Conservation (phyloP, 2,113 vertebrate genomes). For the Spea multiplicata region DNA sequence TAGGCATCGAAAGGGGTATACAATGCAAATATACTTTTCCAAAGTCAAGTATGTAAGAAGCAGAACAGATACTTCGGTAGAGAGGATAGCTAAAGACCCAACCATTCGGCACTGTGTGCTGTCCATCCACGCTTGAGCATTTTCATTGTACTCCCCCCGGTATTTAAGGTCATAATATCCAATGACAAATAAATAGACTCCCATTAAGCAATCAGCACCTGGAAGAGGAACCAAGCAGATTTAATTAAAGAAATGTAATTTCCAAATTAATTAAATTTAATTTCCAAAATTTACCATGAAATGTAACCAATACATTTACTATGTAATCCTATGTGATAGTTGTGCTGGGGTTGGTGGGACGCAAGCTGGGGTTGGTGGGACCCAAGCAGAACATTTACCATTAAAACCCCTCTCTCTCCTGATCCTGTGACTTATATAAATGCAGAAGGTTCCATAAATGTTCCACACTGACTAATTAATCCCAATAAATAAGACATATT, state of each 20-base stretch:
- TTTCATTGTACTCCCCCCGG: constrained; percentile 91
- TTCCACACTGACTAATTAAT: too few species aligned
- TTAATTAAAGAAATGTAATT: neutral
- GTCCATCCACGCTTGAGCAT: constrained; percentile 95
- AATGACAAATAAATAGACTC: constrained; percentile 93
- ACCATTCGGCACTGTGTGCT: constrained; percentile 86
- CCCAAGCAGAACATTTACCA: too few species aligned
- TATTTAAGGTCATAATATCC: constrained; percentile 92
- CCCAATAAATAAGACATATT: too few species aligned
- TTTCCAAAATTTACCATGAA: too few species aligned
- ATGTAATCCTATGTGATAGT: too few species aligned
- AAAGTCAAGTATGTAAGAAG: constrained; percentile 92
- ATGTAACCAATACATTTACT: too few species aligned
- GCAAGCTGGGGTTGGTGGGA: too few species aligned
- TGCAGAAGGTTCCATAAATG: too few species aligned
- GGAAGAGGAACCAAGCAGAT: constrained; percentile 32
- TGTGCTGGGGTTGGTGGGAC: too few species aligned
- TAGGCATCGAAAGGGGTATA: constrained; percentile 91
- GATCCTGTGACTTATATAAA: too few species aligned
- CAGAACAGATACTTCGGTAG: constrained; percentile 94
- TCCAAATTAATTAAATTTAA: too few species aligned
- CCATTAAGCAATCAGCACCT: constrained; percentile 98
- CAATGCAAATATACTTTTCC: constrained; percentile 97
- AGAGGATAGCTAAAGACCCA: constrained; percentile 92
- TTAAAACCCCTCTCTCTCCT: too few species aligned